Evolutionary conservation across 2,797 vertebrate genomes (phyloP), one percentile per base, ranked within the genome.

Genomic region (Argentina silus): DNA sequence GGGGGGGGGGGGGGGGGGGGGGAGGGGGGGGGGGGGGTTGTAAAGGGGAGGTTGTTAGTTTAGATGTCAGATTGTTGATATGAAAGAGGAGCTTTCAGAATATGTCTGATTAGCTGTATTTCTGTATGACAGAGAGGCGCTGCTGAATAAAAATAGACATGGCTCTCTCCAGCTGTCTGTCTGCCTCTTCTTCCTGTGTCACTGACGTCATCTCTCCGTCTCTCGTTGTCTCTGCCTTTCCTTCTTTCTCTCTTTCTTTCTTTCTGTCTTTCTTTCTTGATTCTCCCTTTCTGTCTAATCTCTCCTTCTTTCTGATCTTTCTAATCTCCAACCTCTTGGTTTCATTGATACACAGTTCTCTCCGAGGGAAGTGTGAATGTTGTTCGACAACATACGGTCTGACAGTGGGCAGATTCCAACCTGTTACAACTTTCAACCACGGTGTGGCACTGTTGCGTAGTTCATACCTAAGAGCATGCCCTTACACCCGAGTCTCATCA

Each of bases 61-160:
- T 67, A 77, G 72, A 76, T 78, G 81, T 88, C 69, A 80, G 66
- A 77, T 79, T 83, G 69, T 81, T 61, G 45, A 27, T 68, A 79
- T 76, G 76, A 78, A 82, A 89, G 73, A 69, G 67, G 74, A 81
- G 72, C 73, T 67, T 60, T 74, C 77, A 81, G 74, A n/a, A n/a
- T n/a, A 63, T 74, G 81, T 85, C 73, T 81, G 77, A 87, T 86
- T 85, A 78, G 75, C 79, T 81, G 78, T 83, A 80, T 76, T 78
- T 84, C 72, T 81, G 81, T 73, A 70, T 77, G 82, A 78, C 82
- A 71, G 83, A 79, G 76, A 80, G 70, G 79, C 77, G 68, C 69
- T 60, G 75, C 77, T 69, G 82, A 93, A 92, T 92, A 93, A 93
- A 93, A 92, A 90, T 91, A 89, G 87, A 89, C 73, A 70, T 88